A percentile compares a stretch with the other conserved stretches of the same genome.
phyloP scores from a whole-genome alignment of 1,140 invertebrate genomes.

The Orius insidiosus region DNA sequence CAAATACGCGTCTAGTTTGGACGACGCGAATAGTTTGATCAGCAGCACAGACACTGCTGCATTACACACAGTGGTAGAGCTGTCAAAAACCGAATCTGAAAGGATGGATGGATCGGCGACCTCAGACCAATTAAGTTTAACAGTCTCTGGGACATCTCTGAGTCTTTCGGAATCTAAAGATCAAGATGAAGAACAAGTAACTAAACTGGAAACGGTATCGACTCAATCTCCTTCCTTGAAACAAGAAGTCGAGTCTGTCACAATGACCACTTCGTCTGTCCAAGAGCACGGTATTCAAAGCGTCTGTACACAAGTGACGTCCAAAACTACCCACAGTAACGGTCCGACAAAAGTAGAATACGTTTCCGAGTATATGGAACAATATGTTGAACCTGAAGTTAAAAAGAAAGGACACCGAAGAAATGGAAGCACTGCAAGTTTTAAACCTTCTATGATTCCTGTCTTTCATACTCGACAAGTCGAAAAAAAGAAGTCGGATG shows the following conservation, averaged over 20 bases:
- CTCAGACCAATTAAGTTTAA: slow-evolving; percentile 32
- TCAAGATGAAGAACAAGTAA: slow-evolving; percentile 20
- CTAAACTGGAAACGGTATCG: slow-evolving; percentile 23
- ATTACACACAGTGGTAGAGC: slow-evolving; percentile 33
- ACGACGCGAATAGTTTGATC: slow-evolving; percentile 33
- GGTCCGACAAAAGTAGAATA: slow-evolving; percentile 38
- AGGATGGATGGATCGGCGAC: slow-evolving; percentile 30
- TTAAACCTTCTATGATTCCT: slow-evolving; percentile 23
- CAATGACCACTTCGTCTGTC: slow-evolving; percentile 33
- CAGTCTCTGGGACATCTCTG: slow-evolving; percentile 23
- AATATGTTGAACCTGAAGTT: slow-evolving; percentile 22
- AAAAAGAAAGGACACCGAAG: slow-evolving; percentile 33
- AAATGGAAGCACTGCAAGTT: slow-evolving; percentile 31
- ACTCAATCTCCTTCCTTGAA: slow-evolving; percentile 19
- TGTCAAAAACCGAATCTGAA: slow-evolving; percentile 26
- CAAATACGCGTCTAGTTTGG: slow-evolving; percentile 34
- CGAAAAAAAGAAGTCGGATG: slow-evolving; percentile 13
- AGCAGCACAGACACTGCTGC: slow-evolving; percentile 32
- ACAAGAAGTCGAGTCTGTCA: slow-evolving; percentile 29
- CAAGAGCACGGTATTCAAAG: slow-evolving; percentile 29
- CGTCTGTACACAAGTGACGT: slow-evolving; percentile 36
- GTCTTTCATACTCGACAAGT: slow-evolving; percentile 14
- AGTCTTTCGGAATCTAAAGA: slow-evolving; percentile 22
- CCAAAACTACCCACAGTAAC: slow-evolving; percentile 28
- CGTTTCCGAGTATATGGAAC: slow-evolving; percentile 29